Percentiles rank a stretch among this genome's conserved stretches.
These are phyloP conservation scores for Leuctra nigra DNA, from an alignment of 2,888 invertebrate species.

Conservation along the genomic window DNA sequence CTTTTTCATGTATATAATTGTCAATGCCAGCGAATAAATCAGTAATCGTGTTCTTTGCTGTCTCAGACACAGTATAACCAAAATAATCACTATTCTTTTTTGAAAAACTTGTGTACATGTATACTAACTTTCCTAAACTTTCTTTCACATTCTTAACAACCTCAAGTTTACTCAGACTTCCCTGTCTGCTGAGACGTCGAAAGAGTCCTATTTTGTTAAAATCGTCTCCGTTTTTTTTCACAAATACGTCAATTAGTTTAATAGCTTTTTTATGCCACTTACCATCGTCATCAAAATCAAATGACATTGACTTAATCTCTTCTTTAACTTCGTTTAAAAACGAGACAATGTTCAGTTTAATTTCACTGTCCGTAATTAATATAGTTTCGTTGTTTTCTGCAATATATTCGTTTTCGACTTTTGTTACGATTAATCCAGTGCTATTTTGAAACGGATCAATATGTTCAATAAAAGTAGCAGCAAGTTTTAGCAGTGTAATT, in stretches of 20 bases:
- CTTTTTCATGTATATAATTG: too few species aligned
- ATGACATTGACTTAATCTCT: too few species aligned
- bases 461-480: conserved; percentile 17
- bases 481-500: conserved; percentile 20
- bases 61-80: background rate
- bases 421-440: conserved; percentile 26
- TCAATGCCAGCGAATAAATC: too few species aligned
- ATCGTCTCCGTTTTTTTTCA: conserved; percentile 15
- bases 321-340: too few species aligned
- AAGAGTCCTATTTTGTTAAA: conserved; percentile 18
- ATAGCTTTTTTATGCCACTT: background rate
- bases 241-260: conserved; percentile 12
- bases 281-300: background rate
- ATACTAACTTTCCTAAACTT: background rate
- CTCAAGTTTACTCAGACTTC: background rate
- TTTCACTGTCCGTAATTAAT: too few species aligned
- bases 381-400: background rate
- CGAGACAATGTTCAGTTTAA: too few species aligned
- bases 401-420: conserved; percentile 21
- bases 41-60: background rate
- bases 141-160: background rate
- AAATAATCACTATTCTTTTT: background rate
- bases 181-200: conserved; percentile 3
- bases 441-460: conserved; percentile 17
- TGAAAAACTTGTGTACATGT: background rate